A percentile compares a stretch with the other conserved stretches of the same genome.
Conservation (phyloP, 2,888 invertebrate genomes). For the Chloroclysta siterata region DNA sequence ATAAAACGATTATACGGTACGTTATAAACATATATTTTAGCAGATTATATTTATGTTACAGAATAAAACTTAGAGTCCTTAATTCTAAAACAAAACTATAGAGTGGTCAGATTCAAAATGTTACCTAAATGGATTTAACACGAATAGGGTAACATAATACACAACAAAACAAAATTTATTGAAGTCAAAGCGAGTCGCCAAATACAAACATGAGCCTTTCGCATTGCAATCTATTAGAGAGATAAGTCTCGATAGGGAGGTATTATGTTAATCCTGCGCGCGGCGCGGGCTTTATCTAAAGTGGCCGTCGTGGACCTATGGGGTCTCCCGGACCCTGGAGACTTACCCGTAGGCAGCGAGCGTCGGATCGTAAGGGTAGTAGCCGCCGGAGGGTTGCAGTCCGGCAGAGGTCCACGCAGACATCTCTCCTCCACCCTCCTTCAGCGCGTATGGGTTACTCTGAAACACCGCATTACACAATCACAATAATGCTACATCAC, state of each 20-base stretch:
- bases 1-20: no score
- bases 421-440: conserved; percentile 94
- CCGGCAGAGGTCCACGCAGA: conserved; percentile 96
- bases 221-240: conserved; percentile 81
- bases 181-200: conserved; percentile 73
- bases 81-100: conserved; percentile 22
- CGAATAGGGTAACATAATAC: conserved; percentile 62
- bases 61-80: not conserved
- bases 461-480: conserved; percentile 83
- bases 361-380: conserved; percentile 97
- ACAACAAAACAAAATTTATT: conserved; percentile 70
- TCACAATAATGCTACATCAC: conserved; percentile 26
- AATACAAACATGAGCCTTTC: conserved; percentile 79
- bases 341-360: conserved; percentile 97
- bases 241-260: conserved; percentile 77
- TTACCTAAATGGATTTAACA: conserved; percentile 34
- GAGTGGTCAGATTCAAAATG: conserved; percentile 58
- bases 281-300: conserved; percentile 80
- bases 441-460: conserved; percentile 96
- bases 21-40: no score
- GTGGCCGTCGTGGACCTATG: conserved; percentile 67
- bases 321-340: conserved; percentile 67
- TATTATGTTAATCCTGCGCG: conserved; percentile 77
- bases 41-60: no score
- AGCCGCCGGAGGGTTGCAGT: conserved; percentile 94